Evolutionary conservation across 2,797 vertebrate genomes (phyloP).

Genomic region (Malacoraja senta): DNA sequence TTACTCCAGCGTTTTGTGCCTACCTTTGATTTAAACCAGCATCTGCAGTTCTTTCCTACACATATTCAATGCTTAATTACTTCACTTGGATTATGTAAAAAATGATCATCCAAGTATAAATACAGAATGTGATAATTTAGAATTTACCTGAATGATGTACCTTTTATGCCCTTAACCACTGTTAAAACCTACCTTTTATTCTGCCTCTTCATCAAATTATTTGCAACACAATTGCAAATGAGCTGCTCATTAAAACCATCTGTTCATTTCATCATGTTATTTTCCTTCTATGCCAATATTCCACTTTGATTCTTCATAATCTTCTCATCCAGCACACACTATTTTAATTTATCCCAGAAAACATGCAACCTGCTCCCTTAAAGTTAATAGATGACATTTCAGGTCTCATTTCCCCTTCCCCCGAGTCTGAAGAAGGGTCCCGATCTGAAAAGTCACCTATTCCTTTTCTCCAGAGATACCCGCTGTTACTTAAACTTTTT

Average conservation of each 20-base stretch:
- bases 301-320: background rate
- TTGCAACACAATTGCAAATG: background rate
- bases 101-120: background rate
- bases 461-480: too few species aligned
- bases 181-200: background rate
- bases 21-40: too few species aligned
- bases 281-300: background rate
- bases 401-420: too few species aligned
- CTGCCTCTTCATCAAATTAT: background rate
- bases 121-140: background rate
- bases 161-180: background rate
- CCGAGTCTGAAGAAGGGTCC: too few species aligned
- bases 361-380: background rate
- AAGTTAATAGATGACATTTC: too few species aligned
- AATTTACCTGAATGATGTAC: background rate
- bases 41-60: too few species aligned
- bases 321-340: background rate
- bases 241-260: background rate
- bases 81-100: background rate
- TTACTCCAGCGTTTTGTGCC: too few species aligned
- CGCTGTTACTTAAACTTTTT: too few species aligned
- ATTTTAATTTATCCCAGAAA: background rate
- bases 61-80: background rate
- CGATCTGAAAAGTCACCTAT: too few species aligned
- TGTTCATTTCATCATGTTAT: background rate